Conservation (phyloP, 2,888 invertebrate genomes). For the Harpalus rubripes region DNA sequence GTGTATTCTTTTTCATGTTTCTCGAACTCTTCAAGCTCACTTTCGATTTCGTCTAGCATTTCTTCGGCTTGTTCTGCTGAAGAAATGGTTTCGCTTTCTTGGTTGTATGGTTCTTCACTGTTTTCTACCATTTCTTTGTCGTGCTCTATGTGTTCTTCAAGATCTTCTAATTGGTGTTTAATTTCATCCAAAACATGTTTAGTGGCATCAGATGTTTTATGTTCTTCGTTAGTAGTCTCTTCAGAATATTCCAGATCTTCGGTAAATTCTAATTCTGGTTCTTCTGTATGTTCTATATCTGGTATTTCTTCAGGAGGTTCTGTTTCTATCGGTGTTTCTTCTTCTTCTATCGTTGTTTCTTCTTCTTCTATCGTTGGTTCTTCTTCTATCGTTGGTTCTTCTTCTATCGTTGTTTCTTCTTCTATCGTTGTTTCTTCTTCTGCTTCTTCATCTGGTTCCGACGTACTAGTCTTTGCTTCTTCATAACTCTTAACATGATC, state of each 20-base stretch:
- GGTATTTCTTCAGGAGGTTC: neutral
- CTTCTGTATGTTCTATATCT: slow-evolving; percentile 46
- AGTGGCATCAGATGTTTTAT: neutral
- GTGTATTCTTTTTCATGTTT: slow-evolving; percentile 12
- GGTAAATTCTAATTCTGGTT: slow-evolving; percentile 10
- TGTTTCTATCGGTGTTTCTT: neutral
- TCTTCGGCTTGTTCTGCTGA: slow-evolving; percentile 25
- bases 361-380: neutral
- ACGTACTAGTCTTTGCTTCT: neutral
- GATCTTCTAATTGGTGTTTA: neutral
- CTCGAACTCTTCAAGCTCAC: slow-evolving; percentile 12
- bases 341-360: neutral
- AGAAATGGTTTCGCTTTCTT: neutral
- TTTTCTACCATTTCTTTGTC: neutral
- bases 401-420: neutral
- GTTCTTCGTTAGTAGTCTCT: slow-evolving; percentile 11
- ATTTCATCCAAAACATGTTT: neutral
- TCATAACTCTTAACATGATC: slow-evolving; percentile 1
- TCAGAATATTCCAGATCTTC: slow-evolving; percentile 11
- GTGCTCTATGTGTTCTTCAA: neutral
- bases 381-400: neutral
- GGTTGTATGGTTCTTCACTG: neutral
- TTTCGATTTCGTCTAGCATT: slow-evolving; percentile 28
- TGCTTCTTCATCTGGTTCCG: neutral
- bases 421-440: neutral